Base-by-base conservation (phyloP, 2,113 vertebrate genomes). In the Rhinogobius similis region DNA sequence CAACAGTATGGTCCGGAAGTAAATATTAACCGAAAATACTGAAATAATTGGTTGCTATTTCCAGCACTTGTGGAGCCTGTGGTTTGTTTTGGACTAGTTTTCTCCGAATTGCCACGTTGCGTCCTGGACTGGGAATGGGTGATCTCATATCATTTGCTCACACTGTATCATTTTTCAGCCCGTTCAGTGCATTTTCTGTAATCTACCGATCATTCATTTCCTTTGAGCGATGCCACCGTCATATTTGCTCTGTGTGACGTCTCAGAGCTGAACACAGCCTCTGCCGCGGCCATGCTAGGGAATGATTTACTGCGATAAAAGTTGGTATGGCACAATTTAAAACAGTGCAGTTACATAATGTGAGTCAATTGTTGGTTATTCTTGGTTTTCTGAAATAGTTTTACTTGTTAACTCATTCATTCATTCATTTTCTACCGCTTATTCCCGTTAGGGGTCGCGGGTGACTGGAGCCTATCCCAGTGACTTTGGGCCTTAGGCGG, bases 171-270 rank as follows among this genome's bases (percentile, higher is more conserved):
- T 78, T 64, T 67, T 77, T 82, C 67, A 55, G 3, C 67, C 70
- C 29, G 43, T 14, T 78, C 52, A 70, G 52, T 67, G 59, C 43
- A 74, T 78, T 82, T 78, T 29, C 67, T 87, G 55, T 71, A 64
- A 79, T 81, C 64, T 77, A 43, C 32, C 32, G 14, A 76, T 72
- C 58, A 23, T 55, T 70, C 81, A 61, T 82, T 79, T 71, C 73
- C 73, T 80, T 70, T 82, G 62, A 53, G 67, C 59, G 62, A 39
- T 44, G 67, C 62, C 65, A 78, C 72, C 70, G 66, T 62, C 55
- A 68, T 65, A 69, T 73, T 71, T 43, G 24, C 13, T 41, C 36
- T n/a, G 27, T 21, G 62, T 46, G 68, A 73, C 38, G 65, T 62
- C 55, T 78, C 69, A 77, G 18, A 24, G 23, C 23, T 67, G 39